Percentiles rank a stretch among this genome's conserved stretches.
phyloP scores from a whole-genome alignment of 2,797 vertebrate species.

The Hippocampus kuda region DNA sequence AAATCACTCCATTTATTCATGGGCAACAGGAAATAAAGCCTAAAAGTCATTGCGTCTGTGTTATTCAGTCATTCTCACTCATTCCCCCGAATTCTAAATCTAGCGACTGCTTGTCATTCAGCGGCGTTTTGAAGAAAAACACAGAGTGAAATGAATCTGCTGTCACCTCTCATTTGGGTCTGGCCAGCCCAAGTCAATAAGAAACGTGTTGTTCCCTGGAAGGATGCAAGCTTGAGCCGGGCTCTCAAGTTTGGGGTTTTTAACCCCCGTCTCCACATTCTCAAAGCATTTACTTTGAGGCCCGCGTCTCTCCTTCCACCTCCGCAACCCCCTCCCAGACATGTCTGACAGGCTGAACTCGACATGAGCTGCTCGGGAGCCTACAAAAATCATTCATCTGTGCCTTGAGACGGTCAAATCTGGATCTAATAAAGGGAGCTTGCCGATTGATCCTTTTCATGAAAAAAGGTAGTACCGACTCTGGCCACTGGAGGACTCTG shows the following conservation, averaged over 20 bases:
- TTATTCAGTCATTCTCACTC: constrained; percentile 58
- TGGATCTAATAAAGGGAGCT: constrained; percentile 74
- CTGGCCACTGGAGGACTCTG: constrained; percentile 67
- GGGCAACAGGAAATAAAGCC: constrained; percentile 23
- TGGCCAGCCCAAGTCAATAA: constrained; percentile 59
- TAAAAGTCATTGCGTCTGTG: constrained; percentile 41
- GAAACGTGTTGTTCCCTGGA: constrained; percentile 70
- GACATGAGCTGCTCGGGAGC: constrained; percentile 72
- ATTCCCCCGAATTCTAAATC: constrained; percentile 63
- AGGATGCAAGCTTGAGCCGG: constrained; percentile 44
- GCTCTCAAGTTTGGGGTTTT: constrained; percentile 70
- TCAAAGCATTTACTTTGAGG: constrained; percentile 70
- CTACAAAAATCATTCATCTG: constrained; percentile 81
- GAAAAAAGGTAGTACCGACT: constrained; percentile 10
- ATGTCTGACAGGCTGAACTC: constrained; percentile 76
- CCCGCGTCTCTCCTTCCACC: constrained; percentile 54
- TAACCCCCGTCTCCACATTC: constrained; percentile 63
- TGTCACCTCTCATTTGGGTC: constrained; percentile 73
- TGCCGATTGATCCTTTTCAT: constrained; percentile 66
- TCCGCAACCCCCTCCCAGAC: constrained; percentile 68
- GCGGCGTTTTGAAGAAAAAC: constrained; percentile 65
- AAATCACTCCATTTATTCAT: constrained; percentile 40
- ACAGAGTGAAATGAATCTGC: constrained; percentile 72
- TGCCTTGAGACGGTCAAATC: constrained; percentile 75
- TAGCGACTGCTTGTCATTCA: constrained; percentile 68